These are phyloP conservation scores for Drosophila pectinifera DNA, from an alignment of 1,140 invertebrate genomes.

Conservation along the genomic window DNA sequence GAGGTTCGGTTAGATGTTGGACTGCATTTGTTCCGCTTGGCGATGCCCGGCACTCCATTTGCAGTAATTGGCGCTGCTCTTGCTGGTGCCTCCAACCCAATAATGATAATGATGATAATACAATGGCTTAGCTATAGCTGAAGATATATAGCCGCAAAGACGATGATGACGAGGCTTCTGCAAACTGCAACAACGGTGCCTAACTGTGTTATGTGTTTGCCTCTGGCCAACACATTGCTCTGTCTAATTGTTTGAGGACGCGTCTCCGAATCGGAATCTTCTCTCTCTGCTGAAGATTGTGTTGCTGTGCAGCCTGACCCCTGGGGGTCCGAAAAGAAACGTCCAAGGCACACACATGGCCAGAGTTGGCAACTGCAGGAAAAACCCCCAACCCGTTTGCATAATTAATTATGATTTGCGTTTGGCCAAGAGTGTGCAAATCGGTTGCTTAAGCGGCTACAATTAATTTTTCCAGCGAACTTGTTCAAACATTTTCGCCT, in stretches of 20 bases:
- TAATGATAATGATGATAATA: conserved; percentile 37
- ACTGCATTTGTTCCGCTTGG: conserved; percentile 69
- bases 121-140: not conserved
- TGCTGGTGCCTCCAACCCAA: conserved; percentile 11
- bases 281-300: conserved; percentile 1
- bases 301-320: conserved; percentile 1
- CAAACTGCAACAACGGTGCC: conserved; percentile 57
- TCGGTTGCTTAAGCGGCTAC: conserved; percentile 58
- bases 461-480: conserved; percentile 71
- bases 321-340: not conserved
- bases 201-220: conserved; percentile 60
- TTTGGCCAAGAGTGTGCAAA: conserved; percentile 39
- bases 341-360: not conserved
- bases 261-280: not conserved
- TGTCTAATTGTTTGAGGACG: conserved; percentile 54
- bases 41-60: conserved; percentile 75
- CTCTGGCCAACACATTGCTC: too few relatives aligned
- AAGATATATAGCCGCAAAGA: not conserved
- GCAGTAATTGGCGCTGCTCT: conserved; percentile 72
- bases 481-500: conserved; percentile 53
- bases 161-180: conserved; percentile 30
- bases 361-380: conserved; percentile 5
- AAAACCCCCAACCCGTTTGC: conserved; percentile 39
- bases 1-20: conserved; percentile 38
- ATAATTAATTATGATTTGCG: conserved; percentile 75